A percentile compares a stretch with the other conserved stretches of the same genome.
Conservation (phyloP, 2,113 vertebrate species). For the Vulpes ferrilata region DNA sequence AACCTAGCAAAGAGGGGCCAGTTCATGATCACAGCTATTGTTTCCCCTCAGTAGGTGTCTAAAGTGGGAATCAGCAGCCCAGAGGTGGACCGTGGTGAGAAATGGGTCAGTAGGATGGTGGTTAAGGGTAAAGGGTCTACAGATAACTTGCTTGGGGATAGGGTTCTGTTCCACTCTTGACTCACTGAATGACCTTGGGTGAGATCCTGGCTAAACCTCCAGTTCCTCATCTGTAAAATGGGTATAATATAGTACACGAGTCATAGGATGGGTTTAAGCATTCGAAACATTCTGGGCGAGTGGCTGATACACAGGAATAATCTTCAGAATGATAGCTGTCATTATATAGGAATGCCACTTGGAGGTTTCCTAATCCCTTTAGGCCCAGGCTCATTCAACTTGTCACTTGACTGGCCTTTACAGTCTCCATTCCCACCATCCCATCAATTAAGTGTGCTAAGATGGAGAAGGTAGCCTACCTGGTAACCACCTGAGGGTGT, state of each 20-base stretch:
- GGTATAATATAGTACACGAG: background rate
- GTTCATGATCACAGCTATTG: background rate
- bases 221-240: background rate
- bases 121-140: background rate
- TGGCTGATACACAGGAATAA: too few species aligned
- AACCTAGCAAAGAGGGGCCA: background rate
- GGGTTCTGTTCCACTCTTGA: background rate
- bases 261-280: background rate
- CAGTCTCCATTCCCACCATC: background rate
- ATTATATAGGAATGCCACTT: background rate
- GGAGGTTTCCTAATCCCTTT: background rate
- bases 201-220: background rate
- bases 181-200: background rate
- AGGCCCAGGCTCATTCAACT: background rate
- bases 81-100: background rate
- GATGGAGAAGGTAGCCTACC: background rate
- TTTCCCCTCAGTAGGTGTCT: background rate
- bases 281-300: background rate
- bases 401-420: background rate
- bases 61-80: background rate
- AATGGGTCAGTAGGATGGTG: too few species aligned
- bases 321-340: fast-evolving
- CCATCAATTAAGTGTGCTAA: background rate
- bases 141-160: background rate
- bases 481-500: background rate